These are phyloP conservation scores for Schizopygopsis malacanthus DNA, from an alignment of 2,797 vertebrate genomes.

Conservation along the genomic window DNA sequence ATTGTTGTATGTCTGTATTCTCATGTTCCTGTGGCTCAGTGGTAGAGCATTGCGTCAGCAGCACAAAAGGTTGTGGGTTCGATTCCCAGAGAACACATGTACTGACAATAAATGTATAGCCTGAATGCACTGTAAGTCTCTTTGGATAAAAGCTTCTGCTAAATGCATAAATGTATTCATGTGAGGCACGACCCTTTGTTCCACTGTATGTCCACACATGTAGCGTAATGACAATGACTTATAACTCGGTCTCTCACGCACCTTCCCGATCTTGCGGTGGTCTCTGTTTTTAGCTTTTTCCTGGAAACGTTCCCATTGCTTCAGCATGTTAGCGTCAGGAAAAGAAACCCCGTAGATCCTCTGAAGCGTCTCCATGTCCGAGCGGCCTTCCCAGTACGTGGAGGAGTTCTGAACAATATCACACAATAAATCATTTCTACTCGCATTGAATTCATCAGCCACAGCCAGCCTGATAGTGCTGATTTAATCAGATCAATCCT, in stretches of 20 bases:
- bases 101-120: no score
- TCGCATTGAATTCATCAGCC: background rate
- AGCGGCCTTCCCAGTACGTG: conserved; percentile 92
- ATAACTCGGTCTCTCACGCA: conserved; percentile 57
- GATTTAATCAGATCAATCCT: background rate
- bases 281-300: conserved; percentile 91
- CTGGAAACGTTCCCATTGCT: conserved; percentile 91
- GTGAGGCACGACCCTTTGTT: no score
- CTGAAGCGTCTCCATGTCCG: conserved; percentile 93
- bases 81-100: no score
- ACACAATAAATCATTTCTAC: background rate
- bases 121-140: no score
- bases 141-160: no score
- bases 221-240: no score
- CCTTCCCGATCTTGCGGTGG: conserved; percentile 95
- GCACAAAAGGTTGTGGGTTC: no score
- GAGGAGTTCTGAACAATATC: conserved; percentile 85
- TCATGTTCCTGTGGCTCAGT: no score
- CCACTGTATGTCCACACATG: no score
- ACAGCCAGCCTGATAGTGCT: background rate
- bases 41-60: no score
- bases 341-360: conserved; percentile 95
- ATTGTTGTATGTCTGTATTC: no score
- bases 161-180: no score
- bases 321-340: conserved; percentile 92